Evolutionary conservation across 2,113 vertebrate species (phyloP).

Genomic region (Cynopterus brachyotis): DNA sequence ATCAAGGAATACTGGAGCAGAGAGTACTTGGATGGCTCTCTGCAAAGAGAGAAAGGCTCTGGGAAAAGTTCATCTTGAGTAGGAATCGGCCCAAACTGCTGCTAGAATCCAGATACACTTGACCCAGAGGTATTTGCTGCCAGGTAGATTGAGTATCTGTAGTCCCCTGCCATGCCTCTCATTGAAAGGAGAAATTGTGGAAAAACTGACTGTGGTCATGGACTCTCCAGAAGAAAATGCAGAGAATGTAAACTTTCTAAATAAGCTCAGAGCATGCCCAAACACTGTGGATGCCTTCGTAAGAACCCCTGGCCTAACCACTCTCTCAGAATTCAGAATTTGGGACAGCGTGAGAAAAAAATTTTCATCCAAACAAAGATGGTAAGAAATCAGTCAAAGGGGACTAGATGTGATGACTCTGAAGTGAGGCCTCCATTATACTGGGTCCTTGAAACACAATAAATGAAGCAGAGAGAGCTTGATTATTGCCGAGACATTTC

Average conservation of each 20-base stretch:
- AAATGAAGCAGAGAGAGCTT: not conserved
- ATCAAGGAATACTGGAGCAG: not conserved
- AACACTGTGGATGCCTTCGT: not conserved
- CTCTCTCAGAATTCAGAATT: not conserved
- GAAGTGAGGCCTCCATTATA: not conserved
- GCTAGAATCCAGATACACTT: not conserved
- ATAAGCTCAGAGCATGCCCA: not conserved
- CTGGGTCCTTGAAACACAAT: not conserved
- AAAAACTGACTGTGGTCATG: not conserved
- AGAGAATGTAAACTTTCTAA: not conserved
- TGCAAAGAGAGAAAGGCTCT: not conserved
- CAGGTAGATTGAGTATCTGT: not conserved
- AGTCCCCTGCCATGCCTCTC: not conserved
- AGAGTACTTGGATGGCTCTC: not conserved
- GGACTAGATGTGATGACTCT: not conserved
- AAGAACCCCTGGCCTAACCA: not conserved
- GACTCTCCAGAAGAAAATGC: not conserved
- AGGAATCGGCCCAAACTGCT: not conserved
- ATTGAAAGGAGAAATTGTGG: not conserved
- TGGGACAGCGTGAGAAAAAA: too few relatives aligned
- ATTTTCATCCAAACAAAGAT: not conserved
- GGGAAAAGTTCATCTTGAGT: not conserved
- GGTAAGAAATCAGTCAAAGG: not conserved
- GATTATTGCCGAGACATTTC: not conserved
- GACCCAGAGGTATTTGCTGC: not conserved